phyloP scores from a whole-genome alignment of 2,797 vertebrate species.

The Sparidentex hasta region DNA sequence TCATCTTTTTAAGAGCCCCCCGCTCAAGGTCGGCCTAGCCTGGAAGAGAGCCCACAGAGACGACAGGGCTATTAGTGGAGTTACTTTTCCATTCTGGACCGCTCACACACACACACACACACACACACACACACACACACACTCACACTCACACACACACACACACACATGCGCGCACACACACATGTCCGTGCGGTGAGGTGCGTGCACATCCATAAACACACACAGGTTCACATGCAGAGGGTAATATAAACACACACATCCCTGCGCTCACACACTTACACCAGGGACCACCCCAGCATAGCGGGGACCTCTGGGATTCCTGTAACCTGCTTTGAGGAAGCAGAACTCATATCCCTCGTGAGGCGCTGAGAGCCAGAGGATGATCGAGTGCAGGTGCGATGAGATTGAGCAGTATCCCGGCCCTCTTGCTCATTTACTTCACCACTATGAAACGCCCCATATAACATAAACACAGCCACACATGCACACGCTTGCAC shows the following conservation, averaged over 20 bases:
- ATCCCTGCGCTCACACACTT: constrained; percentile 38
- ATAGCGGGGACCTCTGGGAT: constrained; percentile 63
- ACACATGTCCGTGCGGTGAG: neutral
- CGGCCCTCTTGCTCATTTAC: constrained; percentile 49
- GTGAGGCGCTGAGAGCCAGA: constrained; percentile 52
- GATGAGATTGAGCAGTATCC: constrained; percentile 49
- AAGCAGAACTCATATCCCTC: constrained; percentile 63
- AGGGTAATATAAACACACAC: constrained; percentile 21
- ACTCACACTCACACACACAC: constrained; percentile 17
- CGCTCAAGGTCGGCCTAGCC: constrained; percentile 77
- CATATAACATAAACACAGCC: constrained; percentile 27
- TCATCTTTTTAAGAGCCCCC: constrained; percentile 74
- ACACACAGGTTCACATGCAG: neutral
- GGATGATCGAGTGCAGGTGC: constrained; percentile 64
- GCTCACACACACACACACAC: constrained; percentile 18
- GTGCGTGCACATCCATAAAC: constrained; percentile 30
- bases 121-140: constrained; percentile 8
- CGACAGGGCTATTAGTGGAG: constrained; percentile 78
- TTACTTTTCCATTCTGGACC: constrained; percentile 56
- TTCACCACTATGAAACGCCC: constrained; percentile 29
- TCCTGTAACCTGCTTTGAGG: constrained; percentile 69
- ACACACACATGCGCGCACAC: neutral
- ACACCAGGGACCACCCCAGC: constrained; percentile 75
- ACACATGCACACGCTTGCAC: neutral
- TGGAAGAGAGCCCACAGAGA: constrained; percentile 74